phyloP scores from a whole-genome alignment of 1,140 invertebrate species.

The Drosophila elegans region DNA sequence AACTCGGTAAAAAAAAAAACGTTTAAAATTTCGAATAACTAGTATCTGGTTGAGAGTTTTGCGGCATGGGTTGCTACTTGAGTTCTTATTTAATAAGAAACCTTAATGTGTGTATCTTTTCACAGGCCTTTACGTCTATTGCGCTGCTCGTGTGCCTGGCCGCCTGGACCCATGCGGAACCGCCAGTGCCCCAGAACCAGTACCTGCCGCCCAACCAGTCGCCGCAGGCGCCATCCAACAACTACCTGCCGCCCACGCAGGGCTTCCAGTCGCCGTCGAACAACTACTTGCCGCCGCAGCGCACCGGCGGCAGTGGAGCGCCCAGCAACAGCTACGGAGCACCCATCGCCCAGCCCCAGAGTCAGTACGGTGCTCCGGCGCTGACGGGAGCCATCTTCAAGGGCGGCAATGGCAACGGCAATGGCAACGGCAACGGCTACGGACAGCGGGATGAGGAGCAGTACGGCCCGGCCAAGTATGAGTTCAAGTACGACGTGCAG shows the following conservation, averaged over 20 bases:
- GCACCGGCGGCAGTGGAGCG: slow-evolving; percentile 54
- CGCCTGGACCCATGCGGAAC: slow-evolving; percentile 82
- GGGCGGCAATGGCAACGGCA: slow-evolving; percentile 62
- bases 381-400: slow-evolving; percentile 85
- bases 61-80: background rate
- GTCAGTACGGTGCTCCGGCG: slow-evolving; percentile 84
- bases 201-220: slow-evolving; percentile 86
- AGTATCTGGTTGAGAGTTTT: background rate
- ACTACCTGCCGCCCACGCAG: slow-evolving; percentile 79
- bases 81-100: too few species aligned
- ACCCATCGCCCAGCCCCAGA: slow-evolving; percentile 78
- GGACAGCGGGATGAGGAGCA: slow-evolving; percentile 84
- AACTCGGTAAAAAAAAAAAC: background rate
- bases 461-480: slow-evolving; percentile 89
- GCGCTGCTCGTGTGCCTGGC: slow-evolving; percentile 78
- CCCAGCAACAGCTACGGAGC: slow-evolving; percentile 85
- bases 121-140: slow-evolving; percentile 80
- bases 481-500: slow-evolving; percentile 90
- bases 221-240: slow-evolving; percentile 73
- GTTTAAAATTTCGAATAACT: slow-evolving; percentile 10
- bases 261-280: slow-evolving; percentile 70
- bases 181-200: slow-evolving; percentile 85
- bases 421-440: slow-evolving; percentile 60
- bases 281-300: slow-evolving; percentile 80
- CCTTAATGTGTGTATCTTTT: background rate